phyloP scores from a whole-genome alignment of 2,113 vertebrate species.

The Sinocyclocheilus maitianheensis region DNA sequence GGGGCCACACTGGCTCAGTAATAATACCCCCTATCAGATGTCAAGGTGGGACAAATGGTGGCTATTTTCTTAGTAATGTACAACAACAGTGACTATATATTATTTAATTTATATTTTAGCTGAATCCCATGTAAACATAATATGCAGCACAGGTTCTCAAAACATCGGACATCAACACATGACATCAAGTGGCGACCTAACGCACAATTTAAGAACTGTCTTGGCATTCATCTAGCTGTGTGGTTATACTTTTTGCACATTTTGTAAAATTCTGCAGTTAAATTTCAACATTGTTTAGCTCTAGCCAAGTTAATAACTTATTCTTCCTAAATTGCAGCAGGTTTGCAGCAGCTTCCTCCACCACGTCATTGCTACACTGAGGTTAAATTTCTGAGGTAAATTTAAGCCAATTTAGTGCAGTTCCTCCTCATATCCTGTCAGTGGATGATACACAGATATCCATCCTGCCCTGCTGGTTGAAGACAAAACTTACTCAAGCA shows the following conservation, averaged over 20 bases:
- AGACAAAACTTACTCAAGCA: constrained; percentile 40
- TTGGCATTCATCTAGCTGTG: not conserved
- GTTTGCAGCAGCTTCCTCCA: not conserved
- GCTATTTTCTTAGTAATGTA: constrained; percentile 76
- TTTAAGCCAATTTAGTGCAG: constrained; percentile 22
- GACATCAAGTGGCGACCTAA: not conserved
- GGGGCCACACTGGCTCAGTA: constrained; percentile 57
- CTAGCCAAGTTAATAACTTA: not conserved
- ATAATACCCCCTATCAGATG: constrained; percentile 74
- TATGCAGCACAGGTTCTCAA: not conserved
- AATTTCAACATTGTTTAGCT: not conserved
- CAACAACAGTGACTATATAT: not conserved
- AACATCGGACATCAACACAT: not conserved
- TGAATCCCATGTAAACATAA: not conserved
- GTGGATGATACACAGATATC: constrained; percentile 43
- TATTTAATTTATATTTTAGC: not conserved
- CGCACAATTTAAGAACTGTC: not conserved
- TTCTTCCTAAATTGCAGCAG: not conserved
- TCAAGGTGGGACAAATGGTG: constrained; percentile 75
- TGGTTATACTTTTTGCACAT: not conserved
- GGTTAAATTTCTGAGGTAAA: constrained; percentile 32
- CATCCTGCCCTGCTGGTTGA: constrained; percentile 41
- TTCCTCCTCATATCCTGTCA: constrained; percentile 50
- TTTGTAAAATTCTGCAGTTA: not conserved
- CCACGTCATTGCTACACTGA: not conserved